Evolutionary conservation across 37 sponge, comb jelly and placozoan species (phyloP), one percentile per base, ranked within the genome.

Genomic region (Cliona cf. orientalis): DNA sequence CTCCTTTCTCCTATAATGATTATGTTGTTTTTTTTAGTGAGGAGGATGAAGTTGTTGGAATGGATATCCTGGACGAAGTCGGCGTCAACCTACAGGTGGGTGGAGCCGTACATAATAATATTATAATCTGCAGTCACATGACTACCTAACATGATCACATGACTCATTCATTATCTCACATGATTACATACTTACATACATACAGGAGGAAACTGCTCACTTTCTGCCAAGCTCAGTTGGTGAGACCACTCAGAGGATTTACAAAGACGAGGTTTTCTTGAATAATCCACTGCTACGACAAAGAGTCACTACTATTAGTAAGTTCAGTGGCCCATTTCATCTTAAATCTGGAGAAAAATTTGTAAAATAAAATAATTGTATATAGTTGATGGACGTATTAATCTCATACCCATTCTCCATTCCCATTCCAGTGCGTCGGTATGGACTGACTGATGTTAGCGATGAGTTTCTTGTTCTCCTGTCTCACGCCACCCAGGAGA

Each of bases 401-500:
- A 34, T 22, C 37, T 26, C 22, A 14, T 6, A 21, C 28, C 25
- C 43, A 17, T n/a, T n/a, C 56, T 72, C 6, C 49, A 34, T 26
- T 46, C 5, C 33, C 19, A 1, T 5, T 40, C 33, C 76, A 80
- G 86, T 70, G 5, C 49, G 62, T 19, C 73, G 28, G 28, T 56
- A 78, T 80, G 93, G 90, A 1, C 63, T 93, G 0, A 32, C 45
- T 53, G 86, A 85, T 1, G 60, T 89, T 1, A 28, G 82, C 25
- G 93, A 93, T 19, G 86, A 89, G 5, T 37, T 46, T 0, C 42
- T 86, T 5, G 42, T 64, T 11, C 62, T 88, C 26, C 58, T 93
- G 29, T 93, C 93, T 19, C 93, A 93, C 82, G 89, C 89, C 25
- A 80, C 80, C 28, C 74, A 93, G 87, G 89, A 87, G 58, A 74